Conservation (phyloP, 2,888 invertebrate genomes). For the Chironomus tentans region DNA sequence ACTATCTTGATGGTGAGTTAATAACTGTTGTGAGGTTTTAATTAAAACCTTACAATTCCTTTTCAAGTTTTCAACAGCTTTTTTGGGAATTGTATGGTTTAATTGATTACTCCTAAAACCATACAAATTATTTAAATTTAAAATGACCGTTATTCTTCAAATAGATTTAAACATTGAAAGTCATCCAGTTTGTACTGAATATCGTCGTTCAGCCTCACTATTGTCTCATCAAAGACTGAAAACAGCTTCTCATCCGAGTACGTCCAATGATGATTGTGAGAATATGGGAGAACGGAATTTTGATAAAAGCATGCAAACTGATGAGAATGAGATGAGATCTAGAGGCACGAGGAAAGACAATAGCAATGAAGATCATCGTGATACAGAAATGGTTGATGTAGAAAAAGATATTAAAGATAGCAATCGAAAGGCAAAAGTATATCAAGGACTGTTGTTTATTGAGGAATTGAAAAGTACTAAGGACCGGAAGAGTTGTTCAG, state of each 20-base stretch:
- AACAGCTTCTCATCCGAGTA: background rate
- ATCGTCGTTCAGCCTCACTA: no score
- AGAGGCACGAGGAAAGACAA: background rate
- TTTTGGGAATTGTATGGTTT: background rate
- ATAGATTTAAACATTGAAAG: background rate
- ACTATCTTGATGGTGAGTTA: slow-evolving; percentile 28
- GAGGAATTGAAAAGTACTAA: slow-evolving; percentile 33
- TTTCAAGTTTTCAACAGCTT: background rate
- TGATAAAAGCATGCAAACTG: slow-evolving; percentile 13
- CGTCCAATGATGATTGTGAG: slow-evolving; percentile 14
- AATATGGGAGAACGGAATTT: background rate
- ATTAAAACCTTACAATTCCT: no score
- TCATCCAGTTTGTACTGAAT: no score
- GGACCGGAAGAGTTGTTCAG: slow-evolving; percentile 27
- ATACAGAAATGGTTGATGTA: slow-evolving; percentile 5
- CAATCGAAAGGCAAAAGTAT: background rate
- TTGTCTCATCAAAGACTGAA: background rate
- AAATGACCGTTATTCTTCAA: no score
- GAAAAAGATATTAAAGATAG: background rate
- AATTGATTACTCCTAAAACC: no score
- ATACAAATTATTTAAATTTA: no score
- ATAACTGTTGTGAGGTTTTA: no score
- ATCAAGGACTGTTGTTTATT: slow-evolving; percentile 36
- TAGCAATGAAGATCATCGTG: background rate
- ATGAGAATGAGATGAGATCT: background rate